A percentile compares a stretch with the other conserved stretches of the same genome.
phyloP scores from a whole-genome alignment of 2,113 vertebrate genomes.

The Ictalurus punctatus region DNA sequence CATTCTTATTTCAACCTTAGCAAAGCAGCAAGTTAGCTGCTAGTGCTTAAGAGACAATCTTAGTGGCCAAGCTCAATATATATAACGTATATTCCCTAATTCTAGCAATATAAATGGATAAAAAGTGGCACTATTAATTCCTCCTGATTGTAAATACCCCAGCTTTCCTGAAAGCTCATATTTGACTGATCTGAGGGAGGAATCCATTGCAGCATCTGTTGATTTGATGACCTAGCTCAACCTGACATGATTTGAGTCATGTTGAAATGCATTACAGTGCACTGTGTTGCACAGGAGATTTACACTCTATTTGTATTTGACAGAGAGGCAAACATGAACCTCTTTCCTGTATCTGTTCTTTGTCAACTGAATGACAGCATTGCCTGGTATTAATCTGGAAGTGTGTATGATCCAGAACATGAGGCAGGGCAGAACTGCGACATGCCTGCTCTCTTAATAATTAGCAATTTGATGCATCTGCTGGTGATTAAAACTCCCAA shows the following conservation, averaged over 20 bases:
- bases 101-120: background rate
- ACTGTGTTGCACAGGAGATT: background rate
- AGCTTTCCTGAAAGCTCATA: background rate
- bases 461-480: constrained; percentile 7
- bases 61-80: background rate
- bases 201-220: background rate
- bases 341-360: background rate
- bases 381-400: background rate
- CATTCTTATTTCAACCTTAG: constrained; percentile 11
- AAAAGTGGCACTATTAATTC: background rate
- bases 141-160: background rate
- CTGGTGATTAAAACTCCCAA: constrained; percentile 26
- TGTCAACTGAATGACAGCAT: constrained; percentile 11
- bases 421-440: background rate
- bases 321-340: background rate
- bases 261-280: background rate
- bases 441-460: constrained; percentile 11
- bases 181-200: background rate
- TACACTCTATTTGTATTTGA: constrained; percentile 21
- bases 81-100: background rate
- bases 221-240: background rate
- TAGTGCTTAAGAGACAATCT: background rate
- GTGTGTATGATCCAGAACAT: constrained; percentile 8
- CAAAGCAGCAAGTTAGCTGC: constrained; percentile 14
- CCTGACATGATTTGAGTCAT: background rate